phyloP scores from a whole-genome alignment of 1,140 invertebrate species.

The Berghia stephanieae region DNA sequence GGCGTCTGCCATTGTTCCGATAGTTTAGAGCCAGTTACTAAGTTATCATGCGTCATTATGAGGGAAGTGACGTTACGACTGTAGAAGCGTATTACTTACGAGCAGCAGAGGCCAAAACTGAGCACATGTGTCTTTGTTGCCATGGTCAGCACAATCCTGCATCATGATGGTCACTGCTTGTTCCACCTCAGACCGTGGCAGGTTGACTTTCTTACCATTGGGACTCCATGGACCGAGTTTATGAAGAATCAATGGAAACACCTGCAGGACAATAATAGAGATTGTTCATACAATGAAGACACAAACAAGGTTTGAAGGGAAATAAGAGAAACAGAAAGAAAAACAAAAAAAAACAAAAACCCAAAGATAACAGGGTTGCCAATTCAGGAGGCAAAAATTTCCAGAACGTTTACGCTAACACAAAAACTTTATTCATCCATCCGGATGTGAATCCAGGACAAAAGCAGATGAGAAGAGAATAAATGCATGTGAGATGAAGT shows the following conservation, averaged over 20 bases:
- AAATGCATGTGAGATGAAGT: no score
- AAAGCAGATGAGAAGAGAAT: no score
- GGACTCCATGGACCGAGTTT: slow-evolving; percentile 44
- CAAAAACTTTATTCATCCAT: no score
- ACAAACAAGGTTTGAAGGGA: slow-evolving; percentile 45
- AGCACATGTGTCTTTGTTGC: slow-evolving; percentile 39
- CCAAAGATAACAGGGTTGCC: not conserved
- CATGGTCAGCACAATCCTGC: slow-evolving; percentile 46
- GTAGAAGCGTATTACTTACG: slow-evolving; percentile 54
- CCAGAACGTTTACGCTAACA: no score
- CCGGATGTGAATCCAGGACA: no score
- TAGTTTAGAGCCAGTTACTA: no score
- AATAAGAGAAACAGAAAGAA: slow-evolving; percentile 53
- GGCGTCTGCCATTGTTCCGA: no score
- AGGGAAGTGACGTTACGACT: no score
- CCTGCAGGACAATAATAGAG: no score
- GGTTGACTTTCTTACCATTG: slow-evolving; percentile 24
- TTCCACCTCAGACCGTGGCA: slow-evolving; percentile 44
- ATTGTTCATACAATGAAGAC: no score
- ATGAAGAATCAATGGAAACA: slow-evolving; percentile 50
- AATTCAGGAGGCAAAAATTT: not conserved
- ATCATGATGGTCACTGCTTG: slow-evolving; percentile 40
- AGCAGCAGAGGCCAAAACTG: slow-evolving; percentile 51
- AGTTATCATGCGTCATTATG: no score
- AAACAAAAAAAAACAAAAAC: not conserved